phyloP scores from a whole-genome alignment of 1,140 invertebrate species.

The Eriocheir sinensis region DNA sequence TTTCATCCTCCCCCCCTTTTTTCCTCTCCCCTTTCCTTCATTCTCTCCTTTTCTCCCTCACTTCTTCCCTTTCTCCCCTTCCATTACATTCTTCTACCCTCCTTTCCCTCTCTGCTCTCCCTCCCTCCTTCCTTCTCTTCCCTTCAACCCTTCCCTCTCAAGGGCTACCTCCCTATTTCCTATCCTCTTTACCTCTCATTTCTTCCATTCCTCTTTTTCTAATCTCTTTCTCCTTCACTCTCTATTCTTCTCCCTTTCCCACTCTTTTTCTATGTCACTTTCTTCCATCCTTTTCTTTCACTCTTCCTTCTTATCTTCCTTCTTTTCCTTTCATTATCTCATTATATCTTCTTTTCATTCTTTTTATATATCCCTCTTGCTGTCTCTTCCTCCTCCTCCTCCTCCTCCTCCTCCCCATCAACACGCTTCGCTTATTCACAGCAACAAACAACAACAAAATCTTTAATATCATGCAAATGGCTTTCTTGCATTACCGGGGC shows the following conservation, averaged over 20 bases:
- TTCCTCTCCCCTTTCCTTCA: not conserved
- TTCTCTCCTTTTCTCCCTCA: not conserved
- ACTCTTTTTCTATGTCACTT: too few relatives aligned
- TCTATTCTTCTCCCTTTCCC: too few relatives aligned
- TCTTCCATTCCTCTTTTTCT: not conserved
- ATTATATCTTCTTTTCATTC: too few relatives aligned
- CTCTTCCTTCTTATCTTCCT: too few relatives aligned
- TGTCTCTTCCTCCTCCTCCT: not conserved
- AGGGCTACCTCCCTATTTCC: not conserved
- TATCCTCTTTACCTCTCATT: not conserved
- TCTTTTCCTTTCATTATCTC: too few relatives aligned
- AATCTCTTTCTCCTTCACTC: too few relatives aligned
- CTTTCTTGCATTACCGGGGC: not conserved
- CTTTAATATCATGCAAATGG: not conserved
- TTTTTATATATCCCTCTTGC: too few relatives aligned
- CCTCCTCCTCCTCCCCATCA: not conserved
- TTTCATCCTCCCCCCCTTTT: too few relatives aligned
- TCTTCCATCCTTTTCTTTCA: too few relatives aligned
- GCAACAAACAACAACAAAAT: not conserved
- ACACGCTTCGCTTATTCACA: constrained; percentile 20
- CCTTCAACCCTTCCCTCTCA: not conserved
- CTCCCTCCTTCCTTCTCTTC: constrained; percentile 3
- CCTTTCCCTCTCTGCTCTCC: not conserved
- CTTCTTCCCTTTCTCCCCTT: too few relatives aligned
- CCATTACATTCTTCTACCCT: not conserved